Evolutionary conservation across 2,797 vertebrate species (phyloP), one percentile per base, ranked within the genome.

Genomic region (Hypotaenidia philippensis): DNA sequence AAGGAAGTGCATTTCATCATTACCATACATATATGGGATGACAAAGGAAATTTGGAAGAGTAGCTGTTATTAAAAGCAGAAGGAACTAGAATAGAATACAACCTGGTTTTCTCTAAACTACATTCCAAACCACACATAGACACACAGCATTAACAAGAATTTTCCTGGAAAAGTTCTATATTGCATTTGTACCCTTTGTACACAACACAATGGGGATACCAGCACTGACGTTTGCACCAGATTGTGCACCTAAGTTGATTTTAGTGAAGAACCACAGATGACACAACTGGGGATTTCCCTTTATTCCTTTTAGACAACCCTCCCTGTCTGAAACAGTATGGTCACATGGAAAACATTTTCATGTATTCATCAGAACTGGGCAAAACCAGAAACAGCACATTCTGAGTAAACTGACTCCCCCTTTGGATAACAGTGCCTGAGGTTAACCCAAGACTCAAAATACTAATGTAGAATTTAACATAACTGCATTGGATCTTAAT

Each of bases 11-110:
- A 41, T 91, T 82, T 90, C 77, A 69, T 92, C 79, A 83, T 63
- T 94, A 57, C 72, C 26, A 65, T 56, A 60, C 26, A 3, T 63
- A 87, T 21, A 50, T 34, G 64, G 88, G 81, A 94, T 93, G 93
- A 96, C 93, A 96, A 96, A 91, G 20, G 50, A 78, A 89, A 84
- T 83, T 64, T 76, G 69, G 84, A 76, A 65, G 32, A 92, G 63
- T 20, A 93, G 72, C 41, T 71, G 64, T 79, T 87, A 89, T 52
- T 72, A 64, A 23, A 89, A 96, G 94, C 88, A 87, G 95, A 71
- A 94, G 83, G 66, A 77, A n/a, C 36, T 29, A 64, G 69, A 92
- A 74, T 9, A 86, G 44, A 81, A 27, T 91, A 40, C 36, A 83
- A 60, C 57, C 31, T 44, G 52, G 57, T 87, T 96, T 87, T 60